A percentile compares a stretch with the other conserved stretches of the same genome.
Conservation (phyloP, 2,888 invertebrate genomes). For the Marronus borbonicus region DNA sequence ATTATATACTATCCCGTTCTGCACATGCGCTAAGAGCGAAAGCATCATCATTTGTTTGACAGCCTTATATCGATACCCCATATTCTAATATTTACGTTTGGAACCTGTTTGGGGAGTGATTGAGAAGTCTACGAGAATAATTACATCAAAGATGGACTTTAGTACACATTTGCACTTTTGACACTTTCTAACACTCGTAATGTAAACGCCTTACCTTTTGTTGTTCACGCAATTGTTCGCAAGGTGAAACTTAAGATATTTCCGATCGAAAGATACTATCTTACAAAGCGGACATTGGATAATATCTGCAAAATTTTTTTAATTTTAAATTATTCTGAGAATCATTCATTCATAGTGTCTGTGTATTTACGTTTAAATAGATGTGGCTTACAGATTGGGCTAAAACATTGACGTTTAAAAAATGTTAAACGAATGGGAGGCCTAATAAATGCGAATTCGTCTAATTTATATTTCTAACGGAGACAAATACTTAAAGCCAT, state of each 20-base stretch:
- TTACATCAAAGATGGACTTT: neutral
- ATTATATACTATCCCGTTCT: too few species aligned
- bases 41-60: too few species aligned
- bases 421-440: too few species aligned
- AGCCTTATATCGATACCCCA: neutral
- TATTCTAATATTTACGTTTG: neutral
- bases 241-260: neutral
- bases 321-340: too few species aligned
- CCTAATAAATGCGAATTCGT: too few species aligned
- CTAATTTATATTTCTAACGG: too few species aligned
- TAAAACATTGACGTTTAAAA: too few species aligned
- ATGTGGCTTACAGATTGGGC: too few species aligned
- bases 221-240: neutral
- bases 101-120: neutral
- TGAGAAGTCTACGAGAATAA: neutral
- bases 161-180: neutral
- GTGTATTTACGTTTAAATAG: too few species aligned
- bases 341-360: too few species aligned
- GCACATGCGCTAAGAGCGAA: too few species aligned
- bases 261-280: neutral
- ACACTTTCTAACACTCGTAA: neutral
- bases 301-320: neutral
- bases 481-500: too few species aligned
- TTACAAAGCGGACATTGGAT: constrained; percentile 6
- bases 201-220: neutral